Evolutionary conservation across 2,113 vertebrate species (phyloP).

Genomic region (Toxotes chatareus): DNA sequence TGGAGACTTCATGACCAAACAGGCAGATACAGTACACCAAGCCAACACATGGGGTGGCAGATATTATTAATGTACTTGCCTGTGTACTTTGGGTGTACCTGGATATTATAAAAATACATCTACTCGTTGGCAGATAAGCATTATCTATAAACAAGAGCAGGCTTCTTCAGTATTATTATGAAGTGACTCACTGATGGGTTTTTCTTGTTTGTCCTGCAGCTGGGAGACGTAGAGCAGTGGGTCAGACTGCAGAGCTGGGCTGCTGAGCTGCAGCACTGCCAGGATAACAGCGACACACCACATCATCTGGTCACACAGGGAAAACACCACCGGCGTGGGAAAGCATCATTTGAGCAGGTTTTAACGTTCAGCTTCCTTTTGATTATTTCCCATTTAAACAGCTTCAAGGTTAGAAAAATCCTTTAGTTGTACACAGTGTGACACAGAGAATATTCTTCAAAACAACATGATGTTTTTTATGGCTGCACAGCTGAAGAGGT

Average conservation of each 20-base stretch:
- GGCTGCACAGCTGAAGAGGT: too few species aligned
- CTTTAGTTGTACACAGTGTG: too few species aligned
- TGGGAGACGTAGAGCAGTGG: slow-evolving; percentile 32
- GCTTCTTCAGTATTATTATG: not conserved
- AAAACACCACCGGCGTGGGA: not conserved
- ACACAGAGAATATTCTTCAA: too few species aligned
- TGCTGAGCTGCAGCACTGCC: slow-evolving; percentile 60
- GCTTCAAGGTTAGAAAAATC: too few species aligned
- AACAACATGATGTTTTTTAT: too few species aligned
- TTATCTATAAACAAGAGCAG: too few species aligned
- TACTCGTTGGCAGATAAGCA: not conserved
- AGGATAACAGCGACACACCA: slow-evolving; percentile 54
- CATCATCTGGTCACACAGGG: slow-evolving; percentile 70
- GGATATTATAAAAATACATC: not conserved
- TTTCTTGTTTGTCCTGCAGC: slow-evolving; percentile 20
- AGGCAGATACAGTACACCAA: not conserved
- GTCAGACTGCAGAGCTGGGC: slow-evolving; percentile 49
- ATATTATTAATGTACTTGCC: not conserved
- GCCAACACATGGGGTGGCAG: not conserved
- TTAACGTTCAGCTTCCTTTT: too few species aligned
- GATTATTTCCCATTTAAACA: too few species aligned
- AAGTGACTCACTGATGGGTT: slow-evolving; percentile 59
- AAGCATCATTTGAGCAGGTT: too few species aligned
- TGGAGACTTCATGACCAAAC: too few species aligned
- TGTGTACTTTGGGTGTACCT: not conserved